Conservation (phyloP, 2,113 vertebrate species). For the Alexandromys fortis region DNA sequence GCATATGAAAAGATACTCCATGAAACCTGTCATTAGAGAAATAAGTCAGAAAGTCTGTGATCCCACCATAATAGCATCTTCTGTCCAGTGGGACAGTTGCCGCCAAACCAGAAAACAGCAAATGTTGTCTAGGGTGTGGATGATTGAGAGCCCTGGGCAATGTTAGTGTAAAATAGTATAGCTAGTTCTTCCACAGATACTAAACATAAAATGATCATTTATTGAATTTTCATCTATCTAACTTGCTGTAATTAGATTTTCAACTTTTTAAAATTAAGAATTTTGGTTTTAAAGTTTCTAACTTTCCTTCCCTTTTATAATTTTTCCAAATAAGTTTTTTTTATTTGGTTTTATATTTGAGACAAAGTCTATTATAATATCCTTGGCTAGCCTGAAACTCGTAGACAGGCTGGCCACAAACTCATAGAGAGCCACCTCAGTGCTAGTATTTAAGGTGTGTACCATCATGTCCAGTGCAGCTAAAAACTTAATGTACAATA, state of each 20-base stretch:
- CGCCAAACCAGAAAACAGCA: not conserved
- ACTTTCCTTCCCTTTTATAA: not conserved
- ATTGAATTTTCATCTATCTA: not conserved
- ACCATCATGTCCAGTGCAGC: not conserved
- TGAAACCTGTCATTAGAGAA: not conserved
- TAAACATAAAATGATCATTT: not conserved
- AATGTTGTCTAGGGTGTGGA: not conserved
- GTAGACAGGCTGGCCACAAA: not conserved
- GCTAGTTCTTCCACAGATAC: not conserved
- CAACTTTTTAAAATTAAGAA: not conserved
- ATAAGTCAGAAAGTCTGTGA: not conserved
- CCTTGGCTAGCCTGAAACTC: not conserved
- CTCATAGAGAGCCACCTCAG: not conserved
- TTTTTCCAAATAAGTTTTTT: constrained; percentile 26
- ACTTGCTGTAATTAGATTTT: not conserved
- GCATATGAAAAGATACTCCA: not conserved
- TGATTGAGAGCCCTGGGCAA: not conserved
- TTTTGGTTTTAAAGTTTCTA: constrained; percentile 53
- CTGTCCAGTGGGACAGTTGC: not conserved
- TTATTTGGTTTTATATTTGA: not conserved
- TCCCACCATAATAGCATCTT: not conserved
- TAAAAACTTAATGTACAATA: not conserved
- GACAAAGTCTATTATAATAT: not conserved
- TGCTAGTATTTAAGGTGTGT: not conserved
- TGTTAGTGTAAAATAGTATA: not conserved